Evolutionary conservation across 1,140 invertebrate genomes (phyloP).

Genomic region (Diorhabda sublineata): DNA sequence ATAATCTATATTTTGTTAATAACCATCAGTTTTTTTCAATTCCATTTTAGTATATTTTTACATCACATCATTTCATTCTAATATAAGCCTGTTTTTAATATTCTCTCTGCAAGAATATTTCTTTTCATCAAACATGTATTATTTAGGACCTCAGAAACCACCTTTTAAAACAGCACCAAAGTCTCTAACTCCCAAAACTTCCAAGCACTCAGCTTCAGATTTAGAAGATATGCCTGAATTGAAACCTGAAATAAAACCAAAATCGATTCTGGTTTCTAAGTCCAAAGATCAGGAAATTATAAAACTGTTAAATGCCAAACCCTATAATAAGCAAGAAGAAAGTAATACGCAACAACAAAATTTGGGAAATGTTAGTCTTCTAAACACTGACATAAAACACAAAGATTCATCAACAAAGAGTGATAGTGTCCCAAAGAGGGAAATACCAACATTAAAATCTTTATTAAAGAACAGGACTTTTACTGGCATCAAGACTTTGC

Average conservation of each 20-base stretch:
- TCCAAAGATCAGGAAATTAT: slow-evolving; percentile 44
- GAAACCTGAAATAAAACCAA: slow-evolving; percentile 7
- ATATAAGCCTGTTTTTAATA: too few relatives aligned
- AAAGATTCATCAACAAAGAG: slow-evolving; percentile 39
- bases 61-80: too few relatives aligned
- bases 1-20: too few relatives aligned
- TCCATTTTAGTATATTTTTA: too few relatives aligned
- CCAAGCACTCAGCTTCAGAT: slow-evolving; percentile 10
- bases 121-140: too few relatives aligned
- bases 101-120: too few relatives aligned
- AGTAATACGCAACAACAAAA: slow-evolving; percentile 32
- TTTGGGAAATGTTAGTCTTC: slow-evolving; percentile 29
- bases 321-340: slow-evolving; percentile 27
- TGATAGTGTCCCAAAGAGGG: slow-evolving; percentile 35
- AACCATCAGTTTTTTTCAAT: too few relatives aligned
- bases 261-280: slow-evolving; percentile 11
- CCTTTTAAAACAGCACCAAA: slow-evolving; percentile 4
- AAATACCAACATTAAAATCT: slow-evolving; percentile 35
- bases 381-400: slow-evolving; percentile 42
- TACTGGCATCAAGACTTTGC: slow-evolving; percentile 52
- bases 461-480: slow-evolving; percentile 31
- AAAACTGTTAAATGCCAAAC: slow-evolving; percentile 39
- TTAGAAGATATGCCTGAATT: slow-evolving; percentile 6
- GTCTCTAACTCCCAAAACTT: slow-evolving; percentile 16
- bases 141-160: slow-evolving; percentile 10